Evolutionary conservation across 2,113 vertebrate species (phyloP).

Genomic region (Sterrhoptilus dennistouni): DNA sequence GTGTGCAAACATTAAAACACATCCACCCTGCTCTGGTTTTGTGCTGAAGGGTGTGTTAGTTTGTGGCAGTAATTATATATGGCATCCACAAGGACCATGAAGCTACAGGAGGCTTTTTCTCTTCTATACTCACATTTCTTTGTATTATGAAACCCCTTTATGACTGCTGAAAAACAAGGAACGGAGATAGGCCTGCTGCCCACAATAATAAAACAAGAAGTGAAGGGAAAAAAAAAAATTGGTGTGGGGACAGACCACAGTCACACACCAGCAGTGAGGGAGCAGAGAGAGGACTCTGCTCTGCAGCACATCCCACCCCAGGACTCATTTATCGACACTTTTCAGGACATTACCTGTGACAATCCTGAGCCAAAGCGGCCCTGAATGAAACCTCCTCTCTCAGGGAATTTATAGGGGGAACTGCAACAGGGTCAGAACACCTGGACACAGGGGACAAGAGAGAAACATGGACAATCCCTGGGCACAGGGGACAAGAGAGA

Average conservation of each 20-base stretch:
- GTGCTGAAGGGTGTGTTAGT: not conserved
- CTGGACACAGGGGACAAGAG: fast-evolving
- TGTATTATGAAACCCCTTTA: not conserved
- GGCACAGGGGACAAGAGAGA: not conserved
- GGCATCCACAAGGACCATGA: not conserved
- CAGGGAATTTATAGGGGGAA: fast-evolving
- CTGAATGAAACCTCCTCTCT: not conserved
- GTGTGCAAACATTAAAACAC: constrained; percentile 16
- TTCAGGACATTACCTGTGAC: not conserved
- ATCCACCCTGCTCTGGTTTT: not conserved
- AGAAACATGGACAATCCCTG: no score
- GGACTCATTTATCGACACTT: not conserved
- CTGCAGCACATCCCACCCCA: fast-evolving
- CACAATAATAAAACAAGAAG: not conserved
- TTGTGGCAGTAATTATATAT: not conserved
- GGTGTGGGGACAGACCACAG: not conserved
- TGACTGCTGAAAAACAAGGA: not conserved
- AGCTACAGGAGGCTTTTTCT: not conserved
- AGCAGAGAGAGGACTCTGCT: not conserved
- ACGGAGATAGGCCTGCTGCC: not conserved
- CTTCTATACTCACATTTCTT: not conserved
- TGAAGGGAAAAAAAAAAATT: not conserved
- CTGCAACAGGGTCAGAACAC: not conserved
- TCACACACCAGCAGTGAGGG: fast-evolving
- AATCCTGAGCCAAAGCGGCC: not conserved